Base-by-base conservation (phyloP, 2,113 vertebrate species). In the Engystomops pustulosus region DNA sequence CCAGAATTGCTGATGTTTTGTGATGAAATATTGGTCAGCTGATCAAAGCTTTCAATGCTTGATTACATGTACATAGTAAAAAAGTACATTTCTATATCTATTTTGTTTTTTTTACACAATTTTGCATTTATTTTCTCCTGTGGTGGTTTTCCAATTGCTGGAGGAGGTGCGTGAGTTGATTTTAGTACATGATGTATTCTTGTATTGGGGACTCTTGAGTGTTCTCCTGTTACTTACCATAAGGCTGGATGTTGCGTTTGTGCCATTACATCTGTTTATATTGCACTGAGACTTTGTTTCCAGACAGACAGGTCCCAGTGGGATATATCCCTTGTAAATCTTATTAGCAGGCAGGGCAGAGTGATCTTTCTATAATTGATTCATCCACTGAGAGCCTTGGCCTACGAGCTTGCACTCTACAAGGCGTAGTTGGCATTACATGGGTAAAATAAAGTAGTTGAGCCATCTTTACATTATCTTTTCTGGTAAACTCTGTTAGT, bases 311-410 rank as follows among this genome's bases (percentile, higher is more conserved):
- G 45, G 30, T 49, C 44, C 65, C 79, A 3, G 23, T 70, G 79
- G 79, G 30, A 70, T 53, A 23, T n/a, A 45, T 81, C 53, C 65
- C 65, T 70, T 27, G 25, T 49, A 81, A 81, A 81, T 49, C 17
- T 8, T 53, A 81, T 81, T 70, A 25, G 20, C 65, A 67, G 78
- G 44, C 23, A 27, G 71, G 0, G 25, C 25, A 55, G n/a, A 51
- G 74, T 77, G 49, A 77, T 34, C 30, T 55, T 47, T n/a, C 23
- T 23, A 27, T 25, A 25, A 45, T 72, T 72, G 38, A 47, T 72
- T 4, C 32, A 34, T 18, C 7, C 4, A 36, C 30, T 36, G 62
- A 3, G 18, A 36, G 62, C 32, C 32, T 67, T 20, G 62, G 62
- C 30, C 18, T 8, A 36, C 20, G 62, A 36, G 30, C 62, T 67